Percentiles rank a stretch among this genome's conserved stretches.
phyloP scores from a whole-genome alignment of 2,888 invertebrate genomes.

The Drosophila niveifrons region DNA sequence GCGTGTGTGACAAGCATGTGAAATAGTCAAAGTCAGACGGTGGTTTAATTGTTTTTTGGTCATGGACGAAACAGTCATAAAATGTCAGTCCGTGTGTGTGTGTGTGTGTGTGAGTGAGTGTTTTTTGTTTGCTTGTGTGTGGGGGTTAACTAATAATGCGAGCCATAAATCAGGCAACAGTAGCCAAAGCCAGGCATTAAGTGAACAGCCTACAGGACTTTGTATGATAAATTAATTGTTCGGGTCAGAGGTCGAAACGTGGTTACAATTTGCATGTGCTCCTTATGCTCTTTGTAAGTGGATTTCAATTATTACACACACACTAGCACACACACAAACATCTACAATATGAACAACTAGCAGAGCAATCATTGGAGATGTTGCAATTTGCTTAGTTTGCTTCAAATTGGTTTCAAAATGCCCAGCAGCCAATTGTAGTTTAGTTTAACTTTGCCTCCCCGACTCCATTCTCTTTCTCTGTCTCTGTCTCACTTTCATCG shows the following conservation, averaged over 20 bases:
- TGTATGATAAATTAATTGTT: constrained; percentile 75
- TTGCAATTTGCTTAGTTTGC: constrained; percentile 47
- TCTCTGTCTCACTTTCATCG: neutral
- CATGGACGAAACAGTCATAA: constrained; percentile 52
- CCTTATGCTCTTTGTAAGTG: constrained; percentile 41
- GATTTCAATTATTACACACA: constrained; percentile 54
- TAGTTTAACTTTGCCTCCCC: neutral
- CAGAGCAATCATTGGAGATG: constrained; percentile 17
- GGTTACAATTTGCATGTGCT: constrained; percentile 49
- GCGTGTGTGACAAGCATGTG: constrained; percentile 71
- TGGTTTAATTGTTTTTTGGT: constrained; percentile 67
- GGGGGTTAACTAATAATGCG: constrained; percentile 61
- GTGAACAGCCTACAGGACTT: constrained; percentile 42
- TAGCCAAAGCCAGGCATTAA: constrained; percentile 57
- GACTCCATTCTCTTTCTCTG: neutral
- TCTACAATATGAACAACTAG: constrained; percentile 10
- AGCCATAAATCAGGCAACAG: constrained; percentile 70
- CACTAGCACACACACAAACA: neutral
- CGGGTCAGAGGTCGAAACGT: constrained; percentile 33
- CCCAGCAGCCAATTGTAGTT: constrained; percentile 22
- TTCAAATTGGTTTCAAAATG: constrained; percentile 61
- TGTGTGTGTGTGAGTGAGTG: constrained; percentile 16
- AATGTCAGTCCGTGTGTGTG: constrained; percentile 32
- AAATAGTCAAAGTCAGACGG: constrained; percentile 54
- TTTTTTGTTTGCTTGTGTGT: constrained; percentile 1